These are phyloP conservation scores for Sycophila texana DNA, from an alignment of 2,888 invertebrate species.

Conservation along the genomic window DNA sequence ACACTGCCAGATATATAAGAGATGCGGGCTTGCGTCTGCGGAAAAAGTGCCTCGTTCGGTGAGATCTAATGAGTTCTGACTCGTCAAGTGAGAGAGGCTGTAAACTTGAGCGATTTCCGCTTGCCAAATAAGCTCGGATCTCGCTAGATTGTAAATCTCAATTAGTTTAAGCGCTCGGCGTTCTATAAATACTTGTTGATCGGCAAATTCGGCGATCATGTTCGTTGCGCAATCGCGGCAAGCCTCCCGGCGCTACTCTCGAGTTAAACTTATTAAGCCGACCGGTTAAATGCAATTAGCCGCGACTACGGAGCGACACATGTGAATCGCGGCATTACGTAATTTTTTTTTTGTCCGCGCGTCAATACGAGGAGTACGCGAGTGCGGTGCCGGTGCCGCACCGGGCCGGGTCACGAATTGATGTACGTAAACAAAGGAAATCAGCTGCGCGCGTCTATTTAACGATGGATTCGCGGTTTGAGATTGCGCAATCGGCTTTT, in stretches of 20 bases:
- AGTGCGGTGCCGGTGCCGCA: neutral
- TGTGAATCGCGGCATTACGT: slow-evolving; percentile 13
- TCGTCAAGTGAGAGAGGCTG: neutral
- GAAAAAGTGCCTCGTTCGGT: neutral
- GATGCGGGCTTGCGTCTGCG: neutral
- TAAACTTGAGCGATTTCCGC: neutral
- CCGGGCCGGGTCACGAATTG: neutral
- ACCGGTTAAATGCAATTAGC: slow-evolving; percentile 9
- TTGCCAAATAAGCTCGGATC: slow-evolving; percentile 5
- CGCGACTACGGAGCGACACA: neutral
- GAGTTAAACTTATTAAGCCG: slow-evolving; percentile 29
- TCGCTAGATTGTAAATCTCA: neutral
- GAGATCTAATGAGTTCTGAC: neutral
- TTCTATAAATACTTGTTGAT: slow-evolving; percentile 41
- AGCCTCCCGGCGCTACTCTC: neutral
- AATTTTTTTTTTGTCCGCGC: slow-evolving; percentile 13
- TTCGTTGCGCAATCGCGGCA: slow-evolving; percentile 4
- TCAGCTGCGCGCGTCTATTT: slow-evolving; percentile 16
- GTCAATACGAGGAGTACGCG: neutral
- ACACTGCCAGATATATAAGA: too few relatives aligned
- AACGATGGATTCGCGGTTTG: neutral
- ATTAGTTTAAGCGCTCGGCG: neutral
- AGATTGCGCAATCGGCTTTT: neutral
- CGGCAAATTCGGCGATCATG: slow-evolving; percentile 2
- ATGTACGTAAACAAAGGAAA: neutral